phyloP scores from a whole-genome alignment of 2,888 invertebrate genomes.

The Rotaria sp. region DNA sequence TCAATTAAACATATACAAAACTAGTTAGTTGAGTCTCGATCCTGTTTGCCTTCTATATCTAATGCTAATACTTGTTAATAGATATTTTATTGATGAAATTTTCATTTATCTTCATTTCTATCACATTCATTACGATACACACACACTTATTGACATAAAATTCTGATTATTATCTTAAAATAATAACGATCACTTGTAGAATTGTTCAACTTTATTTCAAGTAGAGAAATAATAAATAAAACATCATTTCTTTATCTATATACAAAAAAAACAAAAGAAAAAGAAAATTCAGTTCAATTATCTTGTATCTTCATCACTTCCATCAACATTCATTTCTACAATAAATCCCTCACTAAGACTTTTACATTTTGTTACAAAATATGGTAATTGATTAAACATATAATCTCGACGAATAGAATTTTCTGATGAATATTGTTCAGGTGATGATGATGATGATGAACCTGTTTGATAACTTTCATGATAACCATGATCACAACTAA shows the following conservation, averaged over 20 bases:
- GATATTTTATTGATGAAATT: too few relatives aligned
- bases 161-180: too few relatives aligned
- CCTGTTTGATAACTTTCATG: neutral
- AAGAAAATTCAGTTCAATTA: neutral
- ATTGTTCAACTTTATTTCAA: too few relatives aligned
- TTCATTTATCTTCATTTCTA: too few relatives aligned
- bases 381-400: neutral
- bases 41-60: too few relatives aligned
- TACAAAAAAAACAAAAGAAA: neutral
- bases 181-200: too few relatives aligned
- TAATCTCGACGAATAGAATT: neutral
- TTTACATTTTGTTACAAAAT: neutral
- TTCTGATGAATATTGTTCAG: neutral
- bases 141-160: too few relatives aligned
- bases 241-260: neutral
- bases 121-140: too few relatives aligned
- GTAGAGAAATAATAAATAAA: neutral
- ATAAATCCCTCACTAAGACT: neutral
- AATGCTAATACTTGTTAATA: too few relatives aligned
- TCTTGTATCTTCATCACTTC: neutral
- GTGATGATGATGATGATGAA: neutral
- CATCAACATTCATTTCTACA: neutral
- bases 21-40: too few relatives aligned
- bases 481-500: slow-evolving; percentile 1
- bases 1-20: too few relatives aligned